Evolutionary conservation across 2,113 vertebrate species (phyloP), one percentile per base, ranked within the genome.

Genomic region (Hydropotes inermis): DNA sequence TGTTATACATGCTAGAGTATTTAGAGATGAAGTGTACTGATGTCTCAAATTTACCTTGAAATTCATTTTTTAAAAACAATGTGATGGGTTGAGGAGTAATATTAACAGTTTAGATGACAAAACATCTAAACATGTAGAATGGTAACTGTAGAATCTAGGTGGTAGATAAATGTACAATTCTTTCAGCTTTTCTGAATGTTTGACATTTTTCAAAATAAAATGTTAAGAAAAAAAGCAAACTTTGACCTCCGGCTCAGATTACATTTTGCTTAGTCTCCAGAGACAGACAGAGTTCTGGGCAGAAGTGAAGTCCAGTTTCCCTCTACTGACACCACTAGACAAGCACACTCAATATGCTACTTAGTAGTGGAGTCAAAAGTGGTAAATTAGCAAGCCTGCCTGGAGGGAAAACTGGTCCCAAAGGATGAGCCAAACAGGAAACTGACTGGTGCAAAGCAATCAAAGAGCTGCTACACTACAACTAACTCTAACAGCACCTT

Each of bases 151-250:
- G 58, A 96, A 88, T 83, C 27, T 92, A 85, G 25, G 30, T 64
- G 25, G 61, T 58, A 23, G 50, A 1, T 89, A 96, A 97, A 67
- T 74, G 33, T 43, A 60, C 4, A 96, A 94, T 91, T 89, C 55
- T 83, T 87, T 23, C 64, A 79, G 95, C 15, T 92, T 85, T 90
- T 89, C 89, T 50, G 17, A 33, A 82, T 47, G 52, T 85, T 64
- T 55, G 13, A 74, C 93, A 78, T 55, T 86, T 95, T 92, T 95
- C 30, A 81, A 95, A 96, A 64, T 95, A 92, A 97, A 98, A 91
- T 36, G 30, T 93, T 74, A 89, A 78, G 76, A 93, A 96, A 95
- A 95, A 97, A n/a, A 76, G 33, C 89, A 93, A 97, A 81, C 64
- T 95, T 67, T 95, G 25, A 97, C 94, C 79, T 84, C 57, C 43